Evolutionary conservation across 2,888 invertebrate species (phyloP).

Genomic region (Caenorhabditis uteleia): DNA sequence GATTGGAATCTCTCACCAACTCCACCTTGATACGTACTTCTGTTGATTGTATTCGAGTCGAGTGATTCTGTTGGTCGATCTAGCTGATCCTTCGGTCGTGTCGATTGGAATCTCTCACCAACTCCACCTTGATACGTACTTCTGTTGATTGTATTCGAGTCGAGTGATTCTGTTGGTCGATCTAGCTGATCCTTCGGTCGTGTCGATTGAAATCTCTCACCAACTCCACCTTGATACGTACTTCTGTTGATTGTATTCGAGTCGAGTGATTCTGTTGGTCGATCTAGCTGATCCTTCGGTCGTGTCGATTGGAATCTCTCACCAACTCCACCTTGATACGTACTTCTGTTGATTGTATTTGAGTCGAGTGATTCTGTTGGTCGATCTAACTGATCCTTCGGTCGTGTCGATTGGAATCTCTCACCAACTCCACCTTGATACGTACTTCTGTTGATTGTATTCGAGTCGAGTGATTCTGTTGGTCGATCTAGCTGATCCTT

Average conservation of each 20-base stretch:
- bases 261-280: conserved; percentile 7
- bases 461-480: conserved; percentile 4
- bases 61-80: conserved; percentile 9
- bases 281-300: conserved; percentile 10
- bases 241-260: conserved; percentile 9
- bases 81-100: conserved; percentile 7
- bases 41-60: conserved; percentile 9
- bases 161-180: conserved; percentile 7
- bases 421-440: conserved; percentile 15
- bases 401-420: conserved; percentile 6
- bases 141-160: conserved; percentile 10
- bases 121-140: conserved; percentile 12
- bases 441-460: conserved; percentile 8
- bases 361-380: conserved; percentile 8
- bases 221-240: conserved; percentile 13
- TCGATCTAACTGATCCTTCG: conserved; percentile 9
- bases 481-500: conserved; percentile 7
- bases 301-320: conserved; percentile 8
- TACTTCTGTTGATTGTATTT: conserved; percentile 8
- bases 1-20: conserved; percentile 9
- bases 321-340: conserved; percentile 12
- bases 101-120: conserved; percentile 9
- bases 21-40: conserved; percentile 13
- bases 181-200: conserved; percentile 12
- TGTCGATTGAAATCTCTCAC: conserved; percentile 6